A percentile compares a stretch with the other conserved stretches of the same genome.
phyloP scores from a whole-genome alignment of 2,113 vertebrate species.

The Ophiodon elongatus region DNA sequence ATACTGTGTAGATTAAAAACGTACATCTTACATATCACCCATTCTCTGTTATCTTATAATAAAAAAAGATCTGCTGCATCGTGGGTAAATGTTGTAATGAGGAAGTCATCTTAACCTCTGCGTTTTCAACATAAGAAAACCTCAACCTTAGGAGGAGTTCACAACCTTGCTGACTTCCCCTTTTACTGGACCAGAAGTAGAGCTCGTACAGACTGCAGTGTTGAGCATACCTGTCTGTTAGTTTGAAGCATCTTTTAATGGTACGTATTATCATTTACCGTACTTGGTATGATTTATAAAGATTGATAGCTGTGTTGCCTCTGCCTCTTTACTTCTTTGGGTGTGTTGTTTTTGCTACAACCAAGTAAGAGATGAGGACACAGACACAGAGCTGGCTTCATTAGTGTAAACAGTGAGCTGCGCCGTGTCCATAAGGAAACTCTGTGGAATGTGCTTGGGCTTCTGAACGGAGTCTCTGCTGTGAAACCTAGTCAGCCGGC shows the following conservation, averaged over 20 bases:
- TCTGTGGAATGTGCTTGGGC: conserved; percentile 52
- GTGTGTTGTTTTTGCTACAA: conserved; percentile 6
- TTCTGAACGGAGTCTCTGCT: conserved; percentile 46
- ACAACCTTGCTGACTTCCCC: not conserved
- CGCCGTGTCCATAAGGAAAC: conserved; percentile 58
- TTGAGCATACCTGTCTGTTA: conserved; percentile 8
- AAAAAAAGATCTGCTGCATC: not conserved
- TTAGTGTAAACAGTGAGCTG: conserved; percentile 63
- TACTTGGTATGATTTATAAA: not conserved
- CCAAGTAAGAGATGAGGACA: conserved; percentile 13
- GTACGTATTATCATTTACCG: conserved; percentile 5
- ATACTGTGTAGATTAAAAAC: not conserved
- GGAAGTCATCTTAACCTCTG: not conserved
- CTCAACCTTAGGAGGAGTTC: not conserved
- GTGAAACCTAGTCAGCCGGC: conserved; percentile 66
- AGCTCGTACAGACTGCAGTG: not conserved
- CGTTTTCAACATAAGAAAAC: conserved; percentile 10
- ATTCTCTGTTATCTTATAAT: not conserved
- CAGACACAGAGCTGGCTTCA: conserved; percentile 32
- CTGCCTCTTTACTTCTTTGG: not conserved
- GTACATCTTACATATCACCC: accelerated
- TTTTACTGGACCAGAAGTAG: not conserved
- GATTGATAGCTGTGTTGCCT: not conserved
- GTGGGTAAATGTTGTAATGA: not conserved
- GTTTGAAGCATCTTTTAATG: not conserved